Evolutionary conservation across 2,888 invertebrate species (phyloP).

Genomic region (Coronaproctus castanopsis): DNA sequence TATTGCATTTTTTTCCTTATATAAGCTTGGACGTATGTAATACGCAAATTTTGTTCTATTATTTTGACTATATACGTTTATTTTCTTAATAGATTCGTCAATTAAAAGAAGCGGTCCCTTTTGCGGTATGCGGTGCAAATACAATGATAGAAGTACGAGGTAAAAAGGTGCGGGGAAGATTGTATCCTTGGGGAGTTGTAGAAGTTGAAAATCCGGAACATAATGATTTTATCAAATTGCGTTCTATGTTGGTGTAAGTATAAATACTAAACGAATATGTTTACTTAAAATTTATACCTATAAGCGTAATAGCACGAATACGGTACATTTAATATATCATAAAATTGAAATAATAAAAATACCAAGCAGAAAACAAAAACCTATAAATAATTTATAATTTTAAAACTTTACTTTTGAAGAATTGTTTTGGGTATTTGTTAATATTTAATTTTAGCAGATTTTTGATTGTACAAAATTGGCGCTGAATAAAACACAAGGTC

Average conservation of each 20-base stretch:
- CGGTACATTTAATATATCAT: neutral
- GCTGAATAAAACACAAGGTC: too few relatives aligned
- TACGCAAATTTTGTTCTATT: too few relatives aligned
- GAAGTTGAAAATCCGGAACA: constrained; percentile 97
- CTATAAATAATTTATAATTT: too few relatives aligned
- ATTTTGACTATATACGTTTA: too few relatives aligned
- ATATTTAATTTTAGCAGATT: too few relatives aligned
- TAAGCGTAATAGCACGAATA: neutral
- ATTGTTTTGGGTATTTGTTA: too few relatives aligned
- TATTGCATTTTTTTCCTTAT: too few relatives aligned
- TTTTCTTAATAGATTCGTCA: constrained; percentile 64
- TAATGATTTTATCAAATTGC: constrained; percentile 90
- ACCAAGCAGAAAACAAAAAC: too few relatives aligned
- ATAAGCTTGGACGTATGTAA: too few relatives aligned
- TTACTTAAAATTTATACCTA: constrained; percentile 3
- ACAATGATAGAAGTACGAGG: constrained; percentile 78
- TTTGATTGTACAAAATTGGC: too few relatives aligned
- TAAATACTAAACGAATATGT: neutral
- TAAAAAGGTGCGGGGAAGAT: constrained; percentile 73
- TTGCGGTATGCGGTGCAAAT: constrained; percentile 94
- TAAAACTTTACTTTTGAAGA: too few relatives aligned
- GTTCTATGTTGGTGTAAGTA: constrained; percentile 81
- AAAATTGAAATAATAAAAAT: too few relatives aligned
- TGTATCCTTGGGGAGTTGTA: constrained; percentile 96
- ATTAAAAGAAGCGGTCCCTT: constrained; percentile 82